These are phyloP conservation scores for Cabera pusaria DNA, from an alignment of 2,888 invertebrate species.

Conservation along the genomic window DNA sequence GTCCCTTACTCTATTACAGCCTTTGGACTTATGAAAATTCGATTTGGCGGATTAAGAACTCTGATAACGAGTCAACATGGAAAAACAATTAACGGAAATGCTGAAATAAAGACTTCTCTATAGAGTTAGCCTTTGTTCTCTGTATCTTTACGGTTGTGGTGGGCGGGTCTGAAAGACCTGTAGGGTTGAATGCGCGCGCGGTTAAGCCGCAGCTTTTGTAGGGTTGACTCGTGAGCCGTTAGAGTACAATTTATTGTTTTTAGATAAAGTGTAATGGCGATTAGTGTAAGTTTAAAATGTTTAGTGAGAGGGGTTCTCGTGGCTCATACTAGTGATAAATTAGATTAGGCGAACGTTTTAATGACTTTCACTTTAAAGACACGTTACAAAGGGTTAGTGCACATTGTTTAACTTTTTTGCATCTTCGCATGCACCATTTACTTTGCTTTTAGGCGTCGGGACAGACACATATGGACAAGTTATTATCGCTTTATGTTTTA, in stretches of 20 bases:
- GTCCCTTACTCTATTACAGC: constrained; percentile 23
- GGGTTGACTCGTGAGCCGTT: constrained; percentile 67
- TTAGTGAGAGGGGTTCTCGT: constrained; percentile 37
- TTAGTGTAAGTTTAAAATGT: constrained; percentile 54
- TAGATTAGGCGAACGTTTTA: constrained; percentile 26
- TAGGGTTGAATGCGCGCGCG: constrained; percentile 36
- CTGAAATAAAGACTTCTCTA: constrained; percentile 71
- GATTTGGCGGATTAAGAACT: constrained; percentile 72
- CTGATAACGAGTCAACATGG: constrained; percentile 72
- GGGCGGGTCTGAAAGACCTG: constrained; percentile 56
- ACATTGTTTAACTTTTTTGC: no score
- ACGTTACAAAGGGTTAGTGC: no score
- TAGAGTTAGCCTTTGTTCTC: constrained; percentile 73
- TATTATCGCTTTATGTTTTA: no score
- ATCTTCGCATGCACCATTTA: no score
- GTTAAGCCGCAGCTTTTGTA: constrained; percentile 53
- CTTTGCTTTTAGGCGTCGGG: no score
- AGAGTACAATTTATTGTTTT: constrained; percentile 72
- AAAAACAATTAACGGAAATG: constrained; percentile 79
- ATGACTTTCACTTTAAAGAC: constrained; percentile 1
- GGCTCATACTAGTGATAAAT: constrained; percentile 23
- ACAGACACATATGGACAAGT: no score
- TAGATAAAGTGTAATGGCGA: constrained; percentile 69
- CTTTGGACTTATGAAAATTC: constrained; percentile 66
- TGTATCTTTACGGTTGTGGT: constrained; percentile 71